Conservation (phyloP, 2,797 vertebrate species). For the Triplophysa yarkandensis region DNA sequence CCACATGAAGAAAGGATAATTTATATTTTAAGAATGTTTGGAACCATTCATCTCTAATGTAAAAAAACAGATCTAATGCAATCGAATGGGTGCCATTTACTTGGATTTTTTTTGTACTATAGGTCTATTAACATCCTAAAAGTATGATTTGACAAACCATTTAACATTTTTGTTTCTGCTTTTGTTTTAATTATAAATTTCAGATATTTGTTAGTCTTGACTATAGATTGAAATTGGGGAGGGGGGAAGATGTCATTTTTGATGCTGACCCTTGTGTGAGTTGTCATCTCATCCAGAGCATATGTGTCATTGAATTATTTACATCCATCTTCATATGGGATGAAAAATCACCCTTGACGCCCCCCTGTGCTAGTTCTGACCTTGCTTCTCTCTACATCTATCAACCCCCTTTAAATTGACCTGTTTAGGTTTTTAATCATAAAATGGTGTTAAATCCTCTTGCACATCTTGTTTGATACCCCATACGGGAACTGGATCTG, state of each 20-base stretch:
- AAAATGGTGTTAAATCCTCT: not conserved
- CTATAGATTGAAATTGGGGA: not conserved
- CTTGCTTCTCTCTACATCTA: constrained; percentile 4
- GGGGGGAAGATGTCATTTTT: not conserved
- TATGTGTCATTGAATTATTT: constrained; percentile 43
- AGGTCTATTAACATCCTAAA: too few species aligned
- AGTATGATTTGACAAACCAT: too few species aligned
- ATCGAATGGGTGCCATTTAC: too few species aligned
- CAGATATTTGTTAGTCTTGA: too few species aligned
- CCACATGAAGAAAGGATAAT: too few species aligned
- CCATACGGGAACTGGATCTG: not conserved
- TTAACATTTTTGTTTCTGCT: too few species aligned
- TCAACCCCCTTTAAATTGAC: not conserved
- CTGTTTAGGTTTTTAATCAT: not conserved
- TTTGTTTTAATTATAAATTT: too few species aligned
- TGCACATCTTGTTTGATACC: not conserved
- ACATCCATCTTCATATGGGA: constrained; percentile 15
- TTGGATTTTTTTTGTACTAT: too few species aligned
- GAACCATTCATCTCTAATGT: too few species aligned
- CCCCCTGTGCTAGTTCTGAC: constrained; percentile 9
- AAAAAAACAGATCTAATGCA: too few species aligned
- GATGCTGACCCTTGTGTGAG: constrained; percentile 1
- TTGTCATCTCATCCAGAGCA: not conserved
- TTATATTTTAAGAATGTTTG: too few species aligned
- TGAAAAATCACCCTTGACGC: not conserved